A percentile compares a stretch with the other conserved stretches of the same genome.
These are phyloP conservation scores for Microtus richardsoni DNA, from an alignment of 2,113 vertebrate species.

Conservation along the genomic window DNA sequence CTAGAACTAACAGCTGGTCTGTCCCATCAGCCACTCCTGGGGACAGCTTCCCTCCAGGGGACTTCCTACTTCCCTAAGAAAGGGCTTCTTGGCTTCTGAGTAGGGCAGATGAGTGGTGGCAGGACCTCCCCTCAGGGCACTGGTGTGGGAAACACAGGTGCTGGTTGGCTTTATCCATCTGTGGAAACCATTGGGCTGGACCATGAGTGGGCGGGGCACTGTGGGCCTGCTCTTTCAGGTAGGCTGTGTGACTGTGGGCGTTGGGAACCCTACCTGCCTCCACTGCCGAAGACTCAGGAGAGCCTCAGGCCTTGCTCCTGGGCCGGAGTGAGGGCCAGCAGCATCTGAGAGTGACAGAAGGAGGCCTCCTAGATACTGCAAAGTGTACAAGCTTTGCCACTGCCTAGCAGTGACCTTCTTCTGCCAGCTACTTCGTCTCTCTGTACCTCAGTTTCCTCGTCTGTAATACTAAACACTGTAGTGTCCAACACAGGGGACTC, in stretches of 20 bases:
- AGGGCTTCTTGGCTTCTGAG: neutral
- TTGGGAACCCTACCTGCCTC: neutral
- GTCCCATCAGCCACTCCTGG: neutral
- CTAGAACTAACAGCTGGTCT: neutral
- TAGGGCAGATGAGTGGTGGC: neutral
- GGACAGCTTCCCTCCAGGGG: neutral
- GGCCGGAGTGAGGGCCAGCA: neutral
- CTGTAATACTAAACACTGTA: neutral
- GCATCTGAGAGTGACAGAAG: neutral
- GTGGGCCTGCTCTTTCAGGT: neutral
- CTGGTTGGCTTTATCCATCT: neutral
- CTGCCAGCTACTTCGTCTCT: neutral
- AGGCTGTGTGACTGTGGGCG: neutral
- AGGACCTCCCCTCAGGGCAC: neutral
- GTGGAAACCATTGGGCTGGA: neutral
- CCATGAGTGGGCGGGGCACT: rapidly evolving
- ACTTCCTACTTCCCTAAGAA: neutral
- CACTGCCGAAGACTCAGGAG: neutral
- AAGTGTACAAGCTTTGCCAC: neutral
- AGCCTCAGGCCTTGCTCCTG: neutral
- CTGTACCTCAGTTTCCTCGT: neutral
- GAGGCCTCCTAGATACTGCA: neutral
- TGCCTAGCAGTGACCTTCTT: neutral
- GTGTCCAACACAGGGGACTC: neutral
- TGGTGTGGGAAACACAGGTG: neutral